phyloP scores from a whole-genome alignment of 2,113 vertebrate species.

The Trichomycterus rosablanca region DNA sequence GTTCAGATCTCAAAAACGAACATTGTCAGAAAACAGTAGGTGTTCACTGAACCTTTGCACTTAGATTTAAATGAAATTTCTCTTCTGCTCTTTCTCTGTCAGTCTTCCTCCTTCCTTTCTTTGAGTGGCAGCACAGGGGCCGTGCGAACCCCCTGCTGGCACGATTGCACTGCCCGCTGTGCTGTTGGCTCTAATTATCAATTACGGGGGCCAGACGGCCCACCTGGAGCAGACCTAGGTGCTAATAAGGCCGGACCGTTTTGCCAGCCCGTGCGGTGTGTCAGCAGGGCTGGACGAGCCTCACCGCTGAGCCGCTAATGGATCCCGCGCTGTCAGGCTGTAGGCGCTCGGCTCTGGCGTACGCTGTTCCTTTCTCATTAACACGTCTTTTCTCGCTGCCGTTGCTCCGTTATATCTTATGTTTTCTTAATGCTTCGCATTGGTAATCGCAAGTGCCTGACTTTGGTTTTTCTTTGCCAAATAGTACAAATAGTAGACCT shows the following conservation, averaged over 20 bases:
- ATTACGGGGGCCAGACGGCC: slow-evolving; percentile 62
- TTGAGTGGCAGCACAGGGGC: slow-evolving; percentile 54
- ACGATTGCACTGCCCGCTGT: slow-evolving; percentile 52
- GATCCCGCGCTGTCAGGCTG: slow-evolving; percentile 50
- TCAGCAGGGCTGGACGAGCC: slow-evolving; percentile 53
- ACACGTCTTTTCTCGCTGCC: slow-evolving; percentile 16
- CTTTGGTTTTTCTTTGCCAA: not conserved
- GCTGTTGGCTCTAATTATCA: slow-evolving; percentile 74
- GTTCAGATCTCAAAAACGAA: no score
- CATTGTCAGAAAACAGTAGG: no score
- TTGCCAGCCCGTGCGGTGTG: slow-evolving; percentile 55
- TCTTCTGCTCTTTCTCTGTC: not conserved
- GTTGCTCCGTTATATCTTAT: slow-evolving; percentile 16
- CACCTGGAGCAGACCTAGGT: slow-evolving; percentile 66
- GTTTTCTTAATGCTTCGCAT: slow-evolving; percentile 4
- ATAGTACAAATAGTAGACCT: no score
- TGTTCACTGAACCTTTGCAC: no score
- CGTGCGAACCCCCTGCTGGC: slow-evolving; percentile 49
- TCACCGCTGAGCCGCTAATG: slow-evolving; percentile 63
- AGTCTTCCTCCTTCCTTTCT: slow-evolving; percentile 36
- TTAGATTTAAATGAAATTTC: no score
- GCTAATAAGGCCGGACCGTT: slow-evolving; percentile 67
- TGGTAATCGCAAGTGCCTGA: not conserved
- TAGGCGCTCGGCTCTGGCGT: slow-evolving; percentile 32
- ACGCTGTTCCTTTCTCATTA: slow-evolving; percentile 40